phyloP scores from a whole-genome alignment of 2,113 vertebrate species.

The Cyphomyrus plagiostoma region DNA sequence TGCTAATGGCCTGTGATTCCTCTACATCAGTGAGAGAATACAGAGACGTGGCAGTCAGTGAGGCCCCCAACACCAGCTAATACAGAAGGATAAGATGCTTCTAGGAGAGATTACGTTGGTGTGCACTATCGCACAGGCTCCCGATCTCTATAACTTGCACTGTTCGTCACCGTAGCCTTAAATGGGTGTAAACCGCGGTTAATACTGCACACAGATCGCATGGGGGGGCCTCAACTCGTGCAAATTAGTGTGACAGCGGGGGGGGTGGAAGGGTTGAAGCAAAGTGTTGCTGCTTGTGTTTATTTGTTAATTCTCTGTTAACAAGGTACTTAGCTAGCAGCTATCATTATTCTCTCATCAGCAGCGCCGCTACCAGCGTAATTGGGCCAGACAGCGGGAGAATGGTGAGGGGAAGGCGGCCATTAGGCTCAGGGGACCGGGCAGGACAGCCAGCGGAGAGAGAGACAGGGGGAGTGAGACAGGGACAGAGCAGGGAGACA shows the following conservation, averaged over 20 bases:
- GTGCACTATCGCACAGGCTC: neutral
- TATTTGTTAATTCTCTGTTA: constrained; percentile 7
- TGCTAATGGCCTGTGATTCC: neutral
- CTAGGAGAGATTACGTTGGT: neutral
- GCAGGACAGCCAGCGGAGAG: neutral
- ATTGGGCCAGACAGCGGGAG: constrained; percentile 61
- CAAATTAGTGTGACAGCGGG: neutral
- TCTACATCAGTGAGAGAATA: neutral
- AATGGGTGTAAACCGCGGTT: neutral
- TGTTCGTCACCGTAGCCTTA: neutral
- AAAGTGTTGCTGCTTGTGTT: neutral
- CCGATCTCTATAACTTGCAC: neutral
- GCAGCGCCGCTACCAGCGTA: constrained; percentile 53
- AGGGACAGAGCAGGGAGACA: too few relatives aligned
- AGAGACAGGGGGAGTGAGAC: constrained; percentile 39
- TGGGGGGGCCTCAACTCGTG: neutral
- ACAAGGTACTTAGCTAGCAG: constrained; percentile 32
- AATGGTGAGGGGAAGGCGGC: constrained; percentile 25
- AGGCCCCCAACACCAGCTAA: neutral
- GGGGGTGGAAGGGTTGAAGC: neutral
- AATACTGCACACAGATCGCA: neutral
- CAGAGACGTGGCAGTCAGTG: neutral
- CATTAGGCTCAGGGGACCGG: neutral
- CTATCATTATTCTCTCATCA: constrained; percentile 60
- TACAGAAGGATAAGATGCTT: neutral